These are phyloP conservation scores for Brienomyrus brachyistius DNA, from an alignment of 2,113 vertebrate genomes.

Conservation along the genomic window DNA sequence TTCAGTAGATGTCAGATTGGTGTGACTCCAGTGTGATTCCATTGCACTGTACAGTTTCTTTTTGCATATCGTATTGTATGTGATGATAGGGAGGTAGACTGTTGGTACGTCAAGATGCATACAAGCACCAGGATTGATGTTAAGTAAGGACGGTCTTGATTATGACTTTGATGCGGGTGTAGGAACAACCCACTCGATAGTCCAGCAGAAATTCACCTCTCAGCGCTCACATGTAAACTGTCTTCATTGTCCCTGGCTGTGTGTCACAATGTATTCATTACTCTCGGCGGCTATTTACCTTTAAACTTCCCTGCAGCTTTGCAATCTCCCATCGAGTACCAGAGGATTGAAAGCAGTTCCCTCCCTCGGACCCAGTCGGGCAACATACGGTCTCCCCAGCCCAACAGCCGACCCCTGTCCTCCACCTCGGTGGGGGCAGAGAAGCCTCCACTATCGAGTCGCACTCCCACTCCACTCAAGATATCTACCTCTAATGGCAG, in stretches of 20 bases:
- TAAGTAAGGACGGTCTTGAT: background rate
- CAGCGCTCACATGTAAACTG: background rate
- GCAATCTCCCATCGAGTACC: constrained; percentile 92
- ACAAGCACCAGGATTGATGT: background rate
- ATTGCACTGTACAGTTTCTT: background rate
- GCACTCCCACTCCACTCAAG: constrained; percentile 74
- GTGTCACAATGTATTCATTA: background rate
- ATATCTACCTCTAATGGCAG: constrained; percentile 88
- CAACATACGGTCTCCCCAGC: constrained; percentile 49
- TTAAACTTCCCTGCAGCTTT: constrained; percentile 61
- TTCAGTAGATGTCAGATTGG: background rate
- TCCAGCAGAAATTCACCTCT: background rate
- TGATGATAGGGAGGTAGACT: background rate
- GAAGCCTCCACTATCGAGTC: constrained; percentile 64
- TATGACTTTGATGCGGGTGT: background rate
- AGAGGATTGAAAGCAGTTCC: constrained; percentile 70
- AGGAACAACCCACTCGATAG: background rate
- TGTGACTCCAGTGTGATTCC: background rate
- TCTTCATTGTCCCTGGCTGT: background rate
- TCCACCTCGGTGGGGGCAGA: constrained; percentile 69
- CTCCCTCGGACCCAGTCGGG: constrained; percentile 69
- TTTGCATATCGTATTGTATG: background rate
- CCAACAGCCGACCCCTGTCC: constrained; percentile 78
- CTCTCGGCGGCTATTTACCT: background rate
- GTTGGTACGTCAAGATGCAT: background rate